Evolutionary conservation across 2,797 vertebrate genomes (phyloP), one percentile per base, ranked within the genome.

Genomic region (Apogon talboti): DNA sequence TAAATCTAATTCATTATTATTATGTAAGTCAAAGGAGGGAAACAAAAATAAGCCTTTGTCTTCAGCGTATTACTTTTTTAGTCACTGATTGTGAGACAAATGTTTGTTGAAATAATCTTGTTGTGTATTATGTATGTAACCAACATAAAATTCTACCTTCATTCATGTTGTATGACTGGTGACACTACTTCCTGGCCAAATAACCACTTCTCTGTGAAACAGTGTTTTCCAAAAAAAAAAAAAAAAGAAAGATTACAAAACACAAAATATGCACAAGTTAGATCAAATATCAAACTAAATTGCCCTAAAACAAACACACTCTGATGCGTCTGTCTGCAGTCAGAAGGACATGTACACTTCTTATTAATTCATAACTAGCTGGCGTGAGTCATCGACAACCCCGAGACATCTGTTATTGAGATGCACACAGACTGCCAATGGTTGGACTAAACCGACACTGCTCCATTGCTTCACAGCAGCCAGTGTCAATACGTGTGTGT

Each of bases 341-440:
- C 53, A 21, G 21, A 65, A 53, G 35, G 13, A 42, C 43, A 71
- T 12, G 50, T 11, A 44, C 21, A 56, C 16, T 58, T 54, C 71
- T 63, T 37, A 76, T 83, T 81, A 49, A 81, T 75, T 82, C 65
- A 46, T 66, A 69, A 64, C 74, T 76, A 42, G 54, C 52, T 30
- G 38, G 66, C 71, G 52, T 76, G 82, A 81, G 66, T 72, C 80
- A 67, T 64, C 3, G n/a, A 16, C 76, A 66, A 68, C 76, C 71
- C 52, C 44, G 67, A 56, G 80, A 73, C 67, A 47, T 75, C 47
- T 82, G 77, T 79, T 82, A 84, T 63, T 84, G 70, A 86, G 81
- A 83, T 69, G 71, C 76, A 71, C 60, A 48, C 63, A 74, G 62
- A 57, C 59, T 76, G 68, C 63, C 48, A 57, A 44, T 70, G 70